Conservation (phyloP, 2,888 invertebrate species). For the Orchesella flavescens region DNA sequence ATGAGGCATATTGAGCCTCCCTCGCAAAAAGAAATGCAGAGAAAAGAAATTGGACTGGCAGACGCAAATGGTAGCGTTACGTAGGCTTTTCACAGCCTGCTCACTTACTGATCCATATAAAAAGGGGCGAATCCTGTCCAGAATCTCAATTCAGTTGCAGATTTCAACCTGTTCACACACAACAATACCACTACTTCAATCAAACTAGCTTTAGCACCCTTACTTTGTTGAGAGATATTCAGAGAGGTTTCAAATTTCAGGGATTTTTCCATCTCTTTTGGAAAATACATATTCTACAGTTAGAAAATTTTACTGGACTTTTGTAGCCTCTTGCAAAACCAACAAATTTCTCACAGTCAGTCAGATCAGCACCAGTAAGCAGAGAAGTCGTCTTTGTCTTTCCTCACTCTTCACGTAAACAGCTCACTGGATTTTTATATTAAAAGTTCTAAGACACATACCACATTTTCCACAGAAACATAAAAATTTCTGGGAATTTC, state of each 20-base stretch:
- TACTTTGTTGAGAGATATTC: conserved; percentile 1
- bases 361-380: neutral
- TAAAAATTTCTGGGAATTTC: neutral
- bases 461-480: conserved; percentile 5
- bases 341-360: neutral
- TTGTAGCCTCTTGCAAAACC: conserved; percentile 1
- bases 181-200: conserved; percentile 3
- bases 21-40: conserved; percentile 22
- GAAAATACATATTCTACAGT: neutral
- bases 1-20: conserved; percentile 23
- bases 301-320: conserved; percentile 9
- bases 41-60: conserved; percentile 13
- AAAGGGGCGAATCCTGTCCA: conserved; percentile 50
- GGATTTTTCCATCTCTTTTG: neutral
- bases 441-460: neutral
- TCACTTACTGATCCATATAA: conserved; percentile 56
- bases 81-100: conserved; percentile 17
- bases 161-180: conserved; percentile 65
- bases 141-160: conserved; percentile 65
- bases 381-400: conserved; percentile 15
- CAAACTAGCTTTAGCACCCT: conserved; percentile 8
- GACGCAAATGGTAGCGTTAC: conserved; percentile 16
- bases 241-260: conserved; percentile 33
- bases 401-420: neutral
- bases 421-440: no score